Conservation (phyloP, 2,797 vertebrate genomes). For the Cirrhinus mrigala region DNA sequence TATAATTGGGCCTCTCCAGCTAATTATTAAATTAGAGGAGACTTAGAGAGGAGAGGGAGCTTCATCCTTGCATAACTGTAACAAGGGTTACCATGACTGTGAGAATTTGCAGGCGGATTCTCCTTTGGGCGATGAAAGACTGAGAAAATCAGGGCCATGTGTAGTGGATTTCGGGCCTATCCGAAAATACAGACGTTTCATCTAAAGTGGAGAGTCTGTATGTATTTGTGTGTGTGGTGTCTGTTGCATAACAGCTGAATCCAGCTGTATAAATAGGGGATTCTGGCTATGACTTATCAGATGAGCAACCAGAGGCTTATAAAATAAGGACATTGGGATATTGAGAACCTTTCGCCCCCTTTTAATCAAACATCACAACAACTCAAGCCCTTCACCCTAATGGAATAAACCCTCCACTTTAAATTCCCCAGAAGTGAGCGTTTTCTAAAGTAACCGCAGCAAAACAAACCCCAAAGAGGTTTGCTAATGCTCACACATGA, state of each 20-base stretch:
- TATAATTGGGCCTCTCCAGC: not conserved
- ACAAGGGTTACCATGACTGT: slow-evolving; percentile 56
- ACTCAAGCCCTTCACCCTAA: not conserved
- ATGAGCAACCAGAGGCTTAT: slow-evolving; percentile 36
- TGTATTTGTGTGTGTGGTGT: slow-evolving; percentile 23
- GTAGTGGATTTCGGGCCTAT: slow-evolving; percentile 68
- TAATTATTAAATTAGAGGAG: slow-evolving; percentile 14
- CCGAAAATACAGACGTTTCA: not conserved
- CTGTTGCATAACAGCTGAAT: slow-evolving; percentile 37
- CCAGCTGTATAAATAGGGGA: slow-evolving; percentile 60
- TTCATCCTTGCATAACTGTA: slow-evolving; percentile 65
- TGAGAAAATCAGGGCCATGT: slow-evolving; percentile 71
- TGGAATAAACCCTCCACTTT: slow-evolving; percentile 7
- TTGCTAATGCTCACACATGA: not conserved
- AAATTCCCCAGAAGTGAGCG: not conserved
- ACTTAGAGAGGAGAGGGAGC: not conserved
- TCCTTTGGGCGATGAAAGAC: slow-evolving; percentile 65
- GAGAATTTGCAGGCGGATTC: slow-evolving; percentile 63
- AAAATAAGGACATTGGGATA: slow-evolving; percentile 37
- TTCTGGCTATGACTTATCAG: slow-evolving; percentile 41
- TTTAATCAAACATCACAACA: slow-evolving; percentile 45
- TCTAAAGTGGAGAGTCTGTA: slow-evolving; percentile 5
- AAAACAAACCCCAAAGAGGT: slow-evolving; percentile 30
- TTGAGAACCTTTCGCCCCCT: slow-evolving; percentile 17
- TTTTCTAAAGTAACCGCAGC: slow-evolving; percentile 27